Percentiles rank a stretch among this genome's conserved stretches.
Conservation (phyloP, 2,888 invertebrate species). For the Diachrysia chrysitis region DNA sequence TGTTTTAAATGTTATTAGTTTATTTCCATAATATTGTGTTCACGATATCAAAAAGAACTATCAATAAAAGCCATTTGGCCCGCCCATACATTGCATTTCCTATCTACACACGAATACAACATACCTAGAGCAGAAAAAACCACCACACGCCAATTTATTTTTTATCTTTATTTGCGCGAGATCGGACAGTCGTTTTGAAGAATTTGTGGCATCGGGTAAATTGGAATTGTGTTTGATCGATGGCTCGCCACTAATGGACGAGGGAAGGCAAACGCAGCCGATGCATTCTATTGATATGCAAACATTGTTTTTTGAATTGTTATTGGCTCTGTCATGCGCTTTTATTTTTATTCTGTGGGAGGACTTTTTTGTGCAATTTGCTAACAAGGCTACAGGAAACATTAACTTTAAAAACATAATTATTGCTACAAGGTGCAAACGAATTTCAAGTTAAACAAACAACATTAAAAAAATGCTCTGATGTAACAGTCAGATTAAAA, state of each 20-base stretch:
- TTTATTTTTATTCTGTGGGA: constrained; percentile 37
- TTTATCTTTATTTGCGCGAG: constrained; percentile 75
- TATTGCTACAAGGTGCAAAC: constrained; percentile 9
- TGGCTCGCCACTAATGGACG: constrained; percentile 77
- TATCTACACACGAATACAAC: constrained; percentile 52
- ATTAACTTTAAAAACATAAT: constrained; percentile 26
- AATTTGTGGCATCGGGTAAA: constrained; percentile 87
- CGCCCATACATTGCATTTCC: constrained; percentile 39
- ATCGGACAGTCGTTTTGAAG: constrained; percentile 81
- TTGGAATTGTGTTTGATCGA: constrained; percentile 86
- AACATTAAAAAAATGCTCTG: constrained; percentile 23
- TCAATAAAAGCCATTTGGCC: constrained; percentile 43
- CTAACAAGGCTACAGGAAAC: constrained; percentile 9
- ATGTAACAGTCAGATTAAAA: constrained; percentile 48
- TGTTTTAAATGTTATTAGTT: not conserved
- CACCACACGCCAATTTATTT: constrained; percentile 67
- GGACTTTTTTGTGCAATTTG: constrained; percentile 35
- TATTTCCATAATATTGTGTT: constrained; percentile 7
- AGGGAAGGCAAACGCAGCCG: constrained; percentile 65
- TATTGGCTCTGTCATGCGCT: constrained; percentile 50
- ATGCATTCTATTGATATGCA: constrained; percentile 78
- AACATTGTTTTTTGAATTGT: constrained; percentile 66
- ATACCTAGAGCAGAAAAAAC: constrained; percentile 62
- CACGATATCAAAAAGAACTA: constrained; percentile 47
- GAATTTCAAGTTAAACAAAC: constrained; percentile 4